phyloP scores from a whole-genome alignment of 2,888 invertebrate species.

The Plutella xylostella region DNA sequence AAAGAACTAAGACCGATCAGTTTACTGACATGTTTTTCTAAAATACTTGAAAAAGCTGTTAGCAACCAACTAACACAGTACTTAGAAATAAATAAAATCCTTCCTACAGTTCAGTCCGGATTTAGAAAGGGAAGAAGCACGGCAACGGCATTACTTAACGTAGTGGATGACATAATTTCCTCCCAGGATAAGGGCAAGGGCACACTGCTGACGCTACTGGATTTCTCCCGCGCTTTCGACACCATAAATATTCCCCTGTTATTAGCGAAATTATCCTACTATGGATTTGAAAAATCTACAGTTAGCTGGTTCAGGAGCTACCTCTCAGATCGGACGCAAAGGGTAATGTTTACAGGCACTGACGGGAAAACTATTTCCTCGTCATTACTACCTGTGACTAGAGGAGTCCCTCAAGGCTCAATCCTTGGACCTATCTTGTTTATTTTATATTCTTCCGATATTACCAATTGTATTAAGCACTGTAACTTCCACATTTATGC shows the following conservation, averaged over 20 bases:
- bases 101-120: too few species aligned
- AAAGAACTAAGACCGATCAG: conserved; percentile 23
- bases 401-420: conserved; percentile 12
- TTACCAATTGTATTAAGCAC: conserved; percentile 1
- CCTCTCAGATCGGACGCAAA: not conserved
- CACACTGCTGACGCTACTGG: too few species aligned
- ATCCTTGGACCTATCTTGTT: conserved; percentile 13
- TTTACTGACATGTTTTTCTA: conserved; percentile 17
- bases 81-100: too few species aligned
- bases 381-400: too few species aligned
- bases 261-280: conserved; percentile 14
- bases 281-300: conserved; percentile 8
- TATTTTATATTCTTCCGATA: conserved; percentile 13
- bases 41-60: conserved; percentile 18
- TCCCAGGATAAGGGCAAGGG: too few species aligned
- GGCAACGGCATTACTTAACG: too few species aligned
- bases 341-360: too few species aligned
- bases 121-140: too few species aligned
- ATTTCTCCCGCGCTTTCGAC: too few species aligned
- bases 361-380: too few species aligned
- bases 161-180: too few species aligned
- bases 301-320: conserved; percentile 11
- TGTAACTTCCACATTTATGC: conserved; percentile 2
- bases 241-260: too few species aligned
- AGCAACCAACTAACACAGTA: conserved; percentile 16